Conservation (phyloP, 1,140 invertebrate species). For the Halictus rubicundus region DNA sequence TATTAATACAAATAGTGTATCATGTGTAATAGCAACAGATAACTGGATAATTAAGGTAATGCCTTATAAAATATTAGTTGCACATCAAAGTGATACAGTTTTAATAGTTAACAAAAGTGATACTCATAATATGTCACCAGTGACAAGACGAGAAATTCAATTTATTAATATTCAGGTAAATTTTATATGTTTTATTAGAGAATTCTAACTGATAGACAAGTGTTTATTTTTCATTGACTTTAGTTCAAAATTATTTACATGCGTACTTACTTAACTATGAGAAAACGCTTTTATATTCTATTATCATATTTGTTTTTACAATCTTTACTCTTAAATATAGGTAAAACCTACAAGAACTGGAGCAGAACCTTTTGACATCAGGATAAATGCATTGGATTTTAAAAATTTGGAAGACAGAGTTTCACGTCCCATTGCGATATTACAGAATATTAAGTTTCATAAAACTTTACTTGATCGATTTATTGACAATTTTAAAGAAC, state of each 20-base stretch:
- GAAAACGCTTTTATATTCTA: background rate
- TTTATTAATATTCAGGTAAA: constrained; percentile 88
- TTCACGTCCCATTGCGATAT: constrained; percentile 86
- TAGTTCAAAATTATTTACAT: background rate
- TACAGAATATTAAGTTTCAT: constrained; percentile 89
- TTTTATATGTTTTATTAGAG: constrained; percentile 10
- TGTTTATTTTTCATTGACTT: too few relatives aligned
- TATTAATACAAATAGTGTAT: constrained; percentile 85
- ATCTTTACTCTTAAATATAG: constrained; percentile 47
- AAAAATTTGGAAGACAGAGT: constrained; percentile 90
- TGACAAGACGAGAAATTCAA: constrained; percentile 85
- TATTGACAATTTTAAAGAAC: constrained; percentile 89
- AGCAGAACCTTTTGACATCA: constrained; percentile 83
- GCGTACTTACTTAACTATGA: too few relatives aligned
- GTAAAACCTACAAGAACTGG: constrained; percentile 84
- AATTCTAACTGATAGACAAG: background rate
- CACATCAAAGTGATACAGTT: constrained; percentile 89
- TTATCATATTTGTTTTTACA: constrained; percentile 8
- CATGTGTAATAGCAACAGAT: constrained; percentile 88
- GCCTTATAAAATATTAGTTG: constrained; percentile 87
- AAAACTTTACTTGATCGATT: constrained; percentile 91
- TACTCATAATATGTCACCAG: constrained; percentile 85
- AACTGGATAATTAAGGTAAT: constrained; percentile 94
- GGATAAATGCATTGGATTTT: constrained; percentile 89
- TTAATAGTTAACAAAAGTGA: constrained; percentile 89